Conservation (phyloP, 2,113 vertebrate genomes). For the Hystrix cristata region DNA sequence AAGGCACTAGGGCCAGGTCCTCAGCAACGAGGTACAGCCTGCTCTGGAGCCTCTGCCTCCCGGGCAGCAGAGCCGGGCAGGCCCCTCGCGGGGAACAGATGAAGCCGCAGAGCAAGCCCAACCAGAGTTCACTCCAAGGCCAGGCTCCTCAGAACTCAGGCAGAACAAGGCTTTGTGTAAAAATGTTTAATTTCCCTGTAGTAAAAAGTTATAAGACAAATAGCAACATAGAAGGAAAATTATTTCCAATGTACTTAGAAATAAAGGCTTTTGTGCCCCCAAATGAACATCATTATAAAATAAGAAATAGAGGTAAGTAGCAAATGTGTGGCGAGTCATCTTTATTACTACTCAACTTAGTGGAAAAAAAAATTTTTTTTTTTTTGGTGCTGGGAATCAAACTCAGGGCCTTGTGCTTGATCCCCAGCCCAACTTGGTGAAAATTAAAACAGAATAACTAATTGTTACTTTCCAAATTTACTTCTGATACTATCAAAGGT, state of each 20-base stretch:
- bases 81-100: background rate
- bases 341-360: background rate
- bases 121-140: background rate
- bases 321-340: background rate
- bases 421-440: no score
- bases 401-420: no score
- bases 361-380: background rate
- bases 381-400: no score
- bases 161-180: background rate
- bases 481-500: background rate
- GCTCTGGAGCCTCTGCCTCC: background rate
- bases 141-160: background rate
- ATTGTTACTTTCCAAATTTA: conserved; percentile 17
- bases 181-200: background rate
- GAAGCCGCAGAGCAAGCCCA: no score
- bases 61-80: background rate
- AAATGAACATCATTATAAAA: background rate
- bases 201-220: background rate
- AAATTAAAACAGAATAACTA: background rate
- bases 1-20: background rate
- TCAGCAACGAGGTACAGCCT: background rate
- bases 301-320: background rate
- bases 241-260: background rate
- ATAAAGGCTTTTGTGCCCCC: background rate
- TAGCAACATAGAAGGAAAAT: background rate